Percentiles rank a stretch among this genome's conserved stretches.
phyloP scores from a whole-genome alignment of 1,140 invertebrate species.

The Trichonephila clavata region DNA sequence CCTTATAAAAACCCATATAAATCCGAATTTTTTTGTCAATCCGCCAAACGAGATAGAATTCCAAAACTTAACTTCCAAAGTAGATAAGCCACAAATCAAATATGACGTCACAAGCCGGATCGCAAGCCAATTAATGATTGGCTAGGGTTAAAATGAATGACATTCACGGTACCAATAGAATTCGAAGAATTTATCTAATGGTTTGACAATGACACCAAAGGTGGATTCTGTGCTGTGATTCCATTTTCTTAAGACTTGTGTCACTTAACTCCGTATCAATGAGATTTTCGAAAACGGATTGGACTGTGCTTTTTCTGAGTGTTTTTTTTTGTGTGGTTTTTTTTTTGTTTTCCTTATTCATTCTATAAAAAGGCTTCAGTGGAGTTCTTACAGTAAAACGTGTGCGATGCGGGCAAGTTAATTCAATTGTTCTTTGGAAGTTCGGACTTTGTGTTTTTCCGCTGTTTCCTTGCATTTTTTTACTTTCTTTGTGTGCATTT shows the following conservation, averaged over 20 bases:
- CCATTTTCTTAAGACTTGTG: not conserved
- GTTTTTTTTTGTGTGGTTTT: not conserved
- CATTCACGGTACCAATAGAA: not conserved
- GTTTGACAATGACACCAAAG: not conserved
- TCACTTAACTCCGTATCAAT: constrained; percentile 13
- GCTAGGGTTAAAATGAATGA: not conserved
- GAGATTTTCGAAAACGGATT: constrained; percentile 47
- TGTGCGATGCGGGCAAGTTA: constrained; percentile 62
- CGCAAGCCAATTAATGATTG: not conserved
- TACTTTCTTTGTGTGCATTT: not conserved
- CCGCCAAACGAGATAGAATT: not conserved
- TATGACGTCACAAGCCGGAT: not conserved
- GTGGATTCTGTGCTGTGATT: not conserved
- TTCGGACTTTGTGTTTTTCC: constrained; percentile 53
- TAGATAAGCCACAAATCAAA: constrained; percentile 1
- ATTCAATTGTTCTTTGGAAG: constrained; percentile 59
- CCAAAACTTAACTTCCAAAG: not conserved
- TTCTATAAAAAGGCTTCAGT: constrained; percentile 56
- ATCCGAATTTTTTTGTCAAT: not conserved
- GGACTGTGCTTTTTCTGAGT: not conserved
- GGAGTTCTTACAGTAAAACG: constrained; percentile 49
- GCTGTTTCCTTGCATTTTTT: constrained; percentile 21
- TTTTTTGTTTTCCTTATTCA: constrained; percentile 42
- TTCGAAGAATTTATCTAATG: constrained; percentile 32
- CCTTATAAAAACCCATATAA: not conserved